Percentiles rank a stretch among this genome's conserved stretches.
Conservation (phyloP, 2,888 invertebrate species). For the Chrysomela aeneicollis region DNA sequence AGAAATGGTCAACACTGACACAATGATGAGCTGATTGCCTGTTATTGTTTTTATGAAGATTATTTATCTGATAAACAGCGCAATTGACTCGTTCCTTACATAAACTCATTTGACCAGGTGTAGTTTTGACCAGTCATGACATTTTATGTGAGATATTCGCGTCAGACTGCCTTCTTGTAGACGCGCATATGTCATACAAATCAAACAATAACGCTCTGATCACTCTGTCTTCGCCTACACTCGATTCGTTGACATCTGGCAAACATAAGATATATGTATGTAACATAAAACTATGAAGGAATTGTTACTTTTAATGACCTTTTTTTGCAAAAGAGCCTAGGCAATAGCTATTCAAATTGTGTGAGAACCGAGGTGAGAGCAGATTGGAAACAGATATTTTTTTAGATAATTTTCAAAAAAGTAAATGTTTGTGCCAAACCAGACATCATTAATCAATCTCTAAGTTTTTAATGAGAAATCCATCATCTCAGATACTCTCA, state of each 20-base stretch:
- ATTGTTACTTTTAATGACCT: background rate
- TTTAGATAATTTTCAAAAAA: too few relatives aligned
- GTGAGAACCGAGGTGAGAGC: background rate
- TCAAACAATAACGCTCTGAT: slow-evolving; percentile 40
- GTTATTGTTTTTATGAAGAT: background rate
- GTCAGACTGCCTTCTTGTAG: slow-evolving; percentile 45
- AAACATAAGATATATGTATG: slow-evolving; percentile 12
- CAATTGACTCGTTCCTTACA: background rate
- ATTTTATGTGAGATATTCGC: slow-evolving; percentile 54
- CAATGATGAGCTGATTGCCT: too few relatives aligned
- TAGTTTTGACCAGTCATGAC: slow-evolving; percentile 52
- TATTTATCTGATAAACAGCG: background rate
- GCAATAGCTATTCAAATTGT: too few relatives aligned
- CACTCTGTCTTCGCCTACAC: slow-evolving; percentile 25
- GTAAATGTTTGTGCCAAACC: too few relatives aligned
- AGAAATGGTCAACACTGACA: too few relatives aligned
- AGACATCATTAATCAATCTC: too few relatives aligned
- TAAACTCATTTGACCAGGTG: slow-evolving; percentile 45
- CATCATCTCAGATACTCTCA: too few relatives aligned
- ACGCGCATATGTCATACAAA: slow-evolving; percentile 41
- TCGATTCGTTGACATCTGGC: slow-evolving; percentile 17
- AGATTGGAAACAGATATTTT: background rate
- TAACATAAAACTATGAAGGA: background rate
- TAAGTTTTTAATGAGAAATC: too few relatives aligned
- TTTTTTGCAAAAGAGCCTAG: too few relatives aligned